Percentiles rank a stretch among this genome's conserved stretches.
Evolutionary conservation across 2,888 invertebrate genomes (phyloP).

Genomic region (Aquatica leii): DNA sequence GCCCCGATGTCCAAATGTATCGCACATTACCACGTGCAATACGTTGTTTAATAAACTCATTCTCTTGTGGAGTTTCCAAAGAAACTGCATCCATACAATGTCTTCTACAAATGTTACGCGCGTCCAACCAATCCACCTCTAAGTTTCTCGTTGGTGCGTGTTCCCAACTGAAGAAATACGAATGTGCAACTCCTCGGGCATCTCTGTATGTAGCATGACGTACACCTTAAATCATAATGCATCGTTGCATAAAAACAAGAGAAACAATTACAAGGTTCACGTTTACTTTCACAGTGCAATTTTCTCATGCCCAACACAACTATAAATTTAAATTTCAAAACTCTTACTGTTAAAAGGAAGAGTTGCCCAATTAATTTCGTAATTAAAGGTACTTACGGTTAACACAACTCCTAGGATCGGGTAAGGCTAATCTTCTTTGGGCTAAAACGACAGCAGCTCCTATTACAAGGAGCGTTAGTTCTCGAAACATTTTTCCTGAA

Average conservation of each 20-base stretch:
- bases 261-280: conserved; percentile 7
- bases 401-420: conserved; percentile 88
- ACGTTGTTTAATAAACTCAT: conserved; percentile 89
- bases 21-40: conserved; percentile 79
- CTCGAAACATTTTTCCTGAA: conserved; percentile 54
- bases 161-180: conserved; percentile 95
- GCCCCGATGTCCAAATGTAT: conserved; percentile 91
- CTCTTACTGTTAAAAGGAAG: not conserved
- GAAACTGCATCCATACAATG: conserved; percentile 95
- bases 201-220: conserved; percentile 89
- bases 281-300: conserved; percentile 11
- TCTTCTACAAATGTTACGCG: conserved; percentile 88
- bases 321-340: not conserved
- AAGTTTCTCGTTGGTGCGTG: conserved; percentile 81
- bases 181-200: conserved; percentile 85
- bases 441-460: conserved; percentile 74
- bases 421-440: conserved; percentile 84
- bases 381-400: conserved; percentile 72
- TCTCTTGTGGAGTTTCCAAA: conserved; percentile 89
- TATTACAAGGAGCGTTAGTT: conserved; percentile 70
- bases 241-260: conserved; percentile 6
- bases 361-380: conserved; percentile 16
- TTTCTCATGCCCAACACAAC: conserved; percentile 4
- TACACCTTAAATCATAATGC: conserved; percentile 69
- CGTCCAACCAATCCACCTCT: conserved; percentile 91